Percentiles rank a stretch among this genome's conserved stretches.
phyloP scores from a whole-genome alignment of 2,113 vertebrate species.

The Oplegnathus fasciatus region DNA sequence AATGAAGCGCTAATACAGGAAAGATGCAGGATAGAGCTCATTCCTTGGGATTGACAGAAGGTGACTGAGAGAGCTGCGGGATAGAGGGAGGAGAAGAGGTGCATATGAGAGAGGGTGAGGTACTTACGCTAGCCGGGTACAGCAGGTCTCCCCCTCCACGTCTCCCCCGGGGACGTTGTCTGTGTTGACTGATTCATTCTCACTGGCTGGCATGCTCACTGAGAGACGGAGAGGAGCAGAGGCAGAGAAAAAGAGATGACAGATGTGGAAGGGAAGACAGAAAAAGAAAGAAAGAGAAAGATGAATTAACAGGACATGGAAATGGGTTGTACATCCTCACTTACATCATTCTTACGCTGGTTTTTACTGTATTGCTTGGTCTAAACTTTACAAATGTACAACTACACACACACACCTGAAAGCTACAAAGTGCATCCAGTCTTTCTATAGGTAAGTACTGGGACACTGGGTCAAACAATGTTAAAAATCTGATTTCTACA shows the following conservation, averaged over 20 bases:
- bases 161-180: constrained; percentile 96
- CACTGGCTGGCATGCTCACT: constrained; percentile 99
- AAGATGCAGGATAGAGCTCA: constrained; percentile 8
- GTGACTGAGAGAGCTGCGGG: constrained; percentile 31
- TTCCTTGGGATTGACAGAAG: constrained; percentile 37
- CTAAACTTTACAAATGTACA: constrained; percentile 7
- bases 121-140: constrained; percentile 96
- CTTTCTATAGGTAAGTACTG: neutral
- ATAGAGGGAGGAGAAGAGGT: constrained; percentile 16
- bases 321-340: neutral
- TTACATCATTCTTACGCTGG: neutral
- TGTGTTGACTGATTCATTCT: constrained; percentile 98
- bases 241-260: constrained; percentile 20
- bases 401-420: neutral
- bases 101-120: constrained; percentile 11
- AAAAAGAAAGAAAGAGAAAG: constrained; percentile 9
- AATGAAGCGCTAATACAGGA: constrained; percentile 11
- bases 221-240: constrained; percentile 69
- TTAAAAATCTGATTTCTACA: neutral
- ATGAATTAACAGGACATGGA: constrained; percentile 40
- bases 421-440: constrained; percentile 11
- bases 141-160: constrained; percentile 96
- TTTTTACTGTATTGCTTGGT: neutral
- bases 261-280: constrained; percentile 10
- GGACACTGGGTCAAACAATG: neutral